Base-by-base conservation (phyloP, 2,113 vertebrate genomes). In the Dipodomys merriami region DNA sequence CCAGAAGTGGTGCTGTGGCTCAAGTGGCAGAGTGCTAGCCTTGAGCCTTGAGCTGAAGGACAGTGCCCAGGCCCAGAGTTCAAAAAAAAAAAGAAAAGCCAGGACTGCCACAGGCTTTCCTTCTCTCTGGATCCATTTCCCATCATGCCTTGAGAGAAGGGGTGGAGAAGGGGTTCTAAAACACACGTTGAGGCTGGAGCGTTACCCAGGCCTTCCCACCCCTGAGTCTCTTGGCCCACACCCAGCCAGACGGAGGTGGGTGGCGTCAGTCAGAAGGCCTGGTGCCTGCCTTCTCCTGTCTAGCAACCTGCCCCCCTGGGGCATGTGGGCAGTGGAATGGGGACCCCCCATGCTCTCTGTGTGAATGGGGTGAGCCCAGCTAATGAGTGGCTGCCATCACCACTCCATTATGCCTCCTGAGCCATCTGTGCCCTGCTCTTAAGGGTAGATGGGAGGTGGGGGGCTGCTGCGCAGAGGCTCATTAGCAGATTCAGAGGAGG, bases 371-470 rank as follows among this genome's bases (percentile, higher is more conserved):
- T 44, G 2, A 9, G n/a, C 49, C 16, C 33, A 53, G 39, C 78
- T 96, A 87, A 82, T 94, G 77, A 95, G 72, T 6, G 19, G 49
- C 83, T 91, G 91, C 86, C 89, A 30, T 68, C 6, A 4, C 4
- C 6, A 4, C 5, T 88, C 91, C 95, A 91, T 93, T 94, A 90
- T 0, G 0, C 35, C 62, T 83, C 53, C 62, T 0, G 29, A 39
- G 64, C 96, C 96, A 96, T n/a, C 96, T 97, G 96, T 0, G 72
- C 86, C 90, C 20, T 4, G 95, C 95, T 92, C 95, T 89, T 81
- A 92, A 1, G 19, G 86, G 93, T 91, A 92, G 77, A 94, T 89
- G 78, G 53, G 44, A 88, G 13, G 22, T n/a, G 65, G 93, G 83
- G 29, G 65, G 57, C 89, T 83, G 46, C 72, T 4, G 3, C 72